These are phyloP conservation scores for Neosilurus hyrtlii DNA, from an alignment of 2,797 vertebrate species.

Conservation along the genomic window DNA sequence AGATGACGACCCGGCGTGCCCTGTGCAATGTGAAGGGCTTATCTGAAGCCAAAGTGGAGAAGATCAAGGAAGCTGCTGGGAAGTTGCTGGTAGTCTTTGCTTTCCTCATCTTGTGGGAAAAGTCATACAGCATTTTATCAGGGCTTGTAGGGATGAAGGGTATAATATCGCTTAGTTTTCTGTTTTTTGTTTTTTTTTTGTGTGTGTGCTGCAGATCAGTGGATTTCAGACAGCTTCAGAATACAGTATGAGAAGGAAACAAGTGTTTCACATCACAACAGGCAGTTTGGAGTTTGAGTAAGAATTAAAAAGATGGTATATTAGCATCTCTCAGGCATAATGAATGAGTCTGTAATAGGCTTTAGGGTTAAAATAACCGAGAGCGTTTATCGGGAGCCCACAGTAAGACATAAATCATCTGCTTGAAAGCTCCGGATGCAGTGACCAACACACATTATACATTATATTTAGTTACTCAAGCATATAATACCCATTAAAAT, in stretches of 20 bases:
- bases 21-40: slow-evolving; percentile 94
- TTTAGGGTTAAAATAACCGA: neutral
- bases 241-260: slow-evolving; percentile 90
- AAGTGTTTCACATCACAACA: slow-evolving; percentile 92
- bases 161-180: neutral
- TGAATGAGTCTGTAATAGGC: neutral
- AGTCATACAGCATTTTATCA: neutral
- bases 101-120: neutral
- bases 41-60: slow-evolving; percentile 97
- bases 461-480: neutral
- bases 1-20: slow-evolving; percentile 93
- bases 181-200: neutral
- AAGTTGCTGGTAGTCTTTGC: slow-evolving; percentile 82
- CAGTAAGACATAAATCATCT: neutral
- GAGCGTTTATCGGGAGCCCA: neutral
- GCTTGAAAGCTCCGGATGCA: neutral
- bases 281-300: slow-evolving; percentile 98
- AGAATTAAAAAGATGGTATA: slow-evolving; percentile 51
- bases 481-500: neutral
- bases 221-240: slow-evolving; percentile 96
- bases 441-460: neutral
- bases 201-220: slow-evolving; percentile 72
- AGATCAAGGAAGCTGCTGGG: slow-evolving; percentile 97
- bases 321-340: neutral
- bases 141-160: neutral